These are phyloP conservation scores for Nomia melanderi DNA, from an alignment of 1,140 invertebrate genomes.

Conservation along the genomic window DNA sequence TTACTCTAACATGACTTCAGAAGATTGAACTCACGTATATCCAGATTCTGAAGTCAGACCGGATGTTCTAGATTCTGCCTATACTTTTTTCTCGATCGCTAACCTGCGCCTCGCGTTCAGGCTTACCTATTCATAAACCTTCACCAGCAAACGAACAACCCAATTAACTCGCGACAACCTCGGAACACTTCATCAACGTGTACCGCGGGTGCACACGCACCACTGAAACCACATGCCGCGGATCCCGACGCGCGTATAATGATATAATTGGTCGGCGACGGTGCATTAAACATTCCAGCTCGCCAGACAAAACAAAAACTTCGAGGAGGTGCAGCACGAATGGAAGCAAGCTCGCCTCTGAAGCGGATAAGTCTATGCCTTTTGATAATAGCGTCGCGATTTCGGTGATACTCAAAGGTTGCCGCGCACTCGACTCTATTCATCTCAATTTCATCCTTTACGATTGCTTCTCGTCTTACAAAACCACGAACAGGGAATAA, in stretches of 20 bases:
- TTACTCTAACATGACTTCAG: too few relatives aligned
- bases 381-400: conserved; percentile 29
- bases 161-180: conserved; percentile 22
- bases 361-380: conserved; percentile 20
- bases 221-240: conserved; percentile 32
- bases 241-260: conserved; percentile 26
- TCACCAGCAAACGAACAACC: background rate
- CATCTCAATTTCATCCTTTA: background rate
- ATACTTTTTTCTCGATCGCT: background rate
- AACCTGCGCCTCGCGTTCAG: background rate
- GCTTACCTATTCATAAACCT: background rate
- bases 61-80: too few relatives aligned
- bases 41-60: too few relatives aligned
- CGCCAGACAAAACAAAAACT: conserved; percentile 55
- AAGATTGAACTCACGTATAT: too few relatives aligned
- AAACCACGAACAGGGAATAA: too few relatives aligned
- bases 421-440: background rate
- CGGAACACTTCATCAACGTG: background rate
- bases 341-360: conserved; percentile 11
- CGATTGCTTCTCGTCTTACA: too few relatives aligned
- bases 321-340: conserved; percentile 8
- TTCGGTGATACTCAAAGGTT: background rate
- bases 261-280: conserved; percentile 43
- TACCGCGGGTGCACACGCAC: background rate
- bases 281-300: conserved; percentile 56